Percentiles rank a stretch among this genome's conserved stretches.
Evolutionary conservation across 2,888 invertebrate genomes (phyloP).

Genomic region (Piscicola geometra): DNA sequence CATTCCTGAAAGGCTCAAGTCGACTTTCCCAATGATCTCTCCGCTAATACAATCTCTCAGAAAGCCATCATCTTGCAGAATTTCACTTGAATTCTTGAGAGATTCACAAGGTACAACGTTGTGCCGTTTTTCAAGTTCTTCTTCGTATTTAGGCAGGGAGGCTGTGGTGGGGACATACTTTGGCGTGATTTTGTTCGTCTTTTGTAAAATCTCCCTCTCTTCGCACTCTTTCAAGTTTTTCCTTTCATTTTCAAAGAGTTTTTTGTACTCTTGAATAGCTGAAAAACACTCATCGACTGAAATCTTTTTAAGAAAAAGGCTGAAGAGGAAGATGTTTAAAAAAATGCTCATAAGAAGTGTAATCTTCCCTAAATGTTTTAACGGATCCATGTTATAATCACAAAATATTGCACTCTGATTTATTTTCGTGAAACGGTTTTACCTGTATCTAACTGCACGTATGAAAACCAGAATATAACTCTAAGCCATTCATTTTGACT

Average conservation of each 20-base stretch:
- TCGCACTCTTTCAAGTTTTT: neutral
- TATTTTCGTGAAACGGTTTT: neutral
- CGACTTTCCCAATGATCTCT: neutral
- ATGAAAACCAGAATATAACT: too few species aligned
- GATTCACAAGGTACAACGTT: neutral
- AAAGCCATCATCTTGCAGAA: neutral
- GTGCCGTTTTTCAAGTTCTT: neutral
- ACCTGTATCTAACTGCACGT: neutral
- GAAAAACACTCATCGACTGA: neutral
- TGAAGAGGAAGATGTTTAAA: neutral
- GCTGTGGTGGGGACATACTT: neutral
- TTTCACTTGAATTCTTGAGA: neutral
- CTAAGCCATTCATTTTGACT: too few species aligned
- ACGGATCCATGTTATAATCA: neutral
- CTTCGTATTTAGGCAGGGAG: neutral
- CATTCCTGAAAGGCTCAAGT: neutral
- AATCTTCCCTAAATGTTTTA: neutral
- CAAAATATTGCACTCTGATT: neutral
- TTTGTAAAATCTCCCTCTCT: neutral
- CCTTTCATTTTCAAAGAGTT: neutral
- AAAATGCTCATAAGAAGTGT: neutral
- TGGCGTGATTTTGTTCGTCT: neutral
- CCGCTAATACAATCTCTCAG: neutral
- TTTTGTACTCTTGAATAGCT: neutral
- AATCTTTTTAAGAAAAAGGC: neutral